Base-by-base conservation (phyloP, 2,888 invertebrate species). In the Asteroscopus sphinx region DNA sequence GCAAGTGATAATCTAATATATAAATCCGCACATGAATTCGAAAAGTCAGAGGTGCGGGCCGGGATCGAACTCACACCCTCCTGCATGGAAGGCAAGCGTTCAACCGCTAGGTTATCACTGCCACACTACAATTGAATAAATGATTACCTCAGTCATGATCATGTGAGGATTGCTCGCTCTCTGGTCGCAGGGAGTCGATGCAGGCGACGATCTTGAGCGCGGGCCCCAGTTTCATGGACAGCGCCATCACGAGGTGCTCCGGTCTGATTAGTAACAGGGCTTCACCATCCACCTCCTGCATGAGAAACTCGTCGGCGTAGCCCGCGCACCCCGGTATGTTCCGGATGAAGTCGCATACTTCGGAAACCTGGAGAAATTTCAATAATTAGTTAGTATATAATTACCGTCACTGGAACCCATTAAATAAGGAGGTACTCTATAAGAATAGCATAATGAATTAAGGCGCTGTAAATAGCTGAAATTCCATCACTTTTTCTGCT, bases 231-330 rank as follows among this genome's bases (percentile, higher is more conserved):
- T 99, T 99, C 96, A 99, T 99, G 57, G 97, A 97, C 95, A 99
- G 98, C 6, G 98, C 98, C 70, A 97, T 97, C 93, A 99, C 99
- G 26, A 99, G 95, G 90, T 99, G 99, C 81, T 99, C 99, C 71
- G 98, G 98, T 81, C 98, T 97, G 47, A 99, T 96, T 49, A 99
- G 94, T 92, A 99, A 95, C 60, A 99, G 91, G 0, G 99, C 99
- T 83, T 99, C 98, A 0, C 99, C 99, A 82, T 99, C 99, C 76
- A 99, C 99, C 90, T 99, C 99, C 90, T 99, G 99, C 80, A 97
- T 96, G 9, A 97, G 96, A 92, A 99, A 99, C 85, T 99, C 99
- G 81, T 99, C 98, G 0, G 98, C 99, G 84, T 99, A 99, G 75
- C 97, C 97, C 7, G 97, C 96, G 86, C 99, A 99, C 0, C 99